These are phyloP conservation scores for Forbesichthys agassizii DNA, from an alignment of 2,113 vertebrate genomes.

Conservation along the genomic window DNA sequence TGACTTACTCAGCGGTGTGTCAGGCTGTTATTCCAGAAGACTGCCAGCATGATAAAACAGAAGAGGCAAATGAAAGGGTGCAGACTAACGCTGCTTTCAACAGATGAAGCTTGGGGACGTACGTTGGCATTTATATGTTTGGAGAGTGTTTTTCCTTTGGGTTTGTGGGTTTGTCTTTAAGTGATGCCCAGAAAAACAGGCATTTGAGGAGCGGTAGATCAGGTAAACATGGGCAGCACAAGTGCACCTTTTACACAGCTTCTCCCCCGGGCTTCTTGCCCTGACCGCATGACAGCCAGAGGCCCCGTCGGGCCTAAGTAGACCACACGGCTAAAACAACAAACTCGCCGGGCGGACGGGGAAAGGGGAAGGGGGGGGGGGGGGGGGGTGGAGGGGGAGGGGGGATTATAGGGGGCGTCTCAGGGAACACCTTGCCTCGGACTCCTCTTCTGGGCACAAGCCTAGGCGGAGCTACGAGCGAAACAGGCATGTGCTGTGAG, in stretches of 20 bases:
- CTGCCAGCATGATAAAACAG: slow-evolving; percentile 5
- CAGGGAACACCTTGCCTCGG: slow-evolving; percentile 31
- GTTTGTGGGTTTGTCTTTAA: slow-evolving; percentile 43
- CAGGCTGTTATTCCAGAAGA: slow-evolving; percentile 21
- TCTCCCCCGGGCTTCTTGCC: slow-evolving; percentile 43
- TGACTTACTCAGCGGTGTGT: slow-evolving; percentile 13
- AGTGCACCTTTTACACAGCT: slow-evolving; percentile 40
- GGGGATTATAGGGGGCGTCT: slow-evolving; percentile 18
- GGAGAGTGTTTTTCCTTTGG: slow-evolving; percentile 28
- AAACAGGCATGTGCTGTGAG: background rate
- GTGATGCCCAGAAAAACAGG: slow-evolving; percentile 67
- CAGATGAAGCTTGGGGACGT: slow-evolving; percentile 24
- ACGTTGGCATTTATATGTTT: slow-evolving; percentile 42
- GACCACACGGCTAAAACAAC: slow-evolving; percentile 72
- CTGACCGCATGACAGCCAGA: slow-evolving; percentile 43
- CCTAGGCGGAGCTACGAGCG: slow-evolving; percentile 11
- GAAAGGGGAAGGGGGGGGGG: background rate
- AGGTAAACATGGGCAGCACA: slow-evolving; percentile 56
- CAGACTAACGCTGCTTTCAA: slow-evolving; percentile 28
- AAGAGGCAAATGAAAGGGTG: slow-evolving; percentile 13
- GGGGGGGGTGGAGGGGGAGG: no score
- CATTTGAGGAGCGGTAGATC: slow-evolving; percentile 47
- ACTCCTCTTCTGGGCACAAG: slow-evolving; percentile 38
- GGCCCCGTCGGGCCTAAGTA: slow-evolving; percentile 63
- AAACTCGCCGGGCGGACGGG: slow-evolving; percentile 59